Base-by-base conservation (phyloP, 2,888 invertebrate genomes). In the Andrena camellia region DNA sequence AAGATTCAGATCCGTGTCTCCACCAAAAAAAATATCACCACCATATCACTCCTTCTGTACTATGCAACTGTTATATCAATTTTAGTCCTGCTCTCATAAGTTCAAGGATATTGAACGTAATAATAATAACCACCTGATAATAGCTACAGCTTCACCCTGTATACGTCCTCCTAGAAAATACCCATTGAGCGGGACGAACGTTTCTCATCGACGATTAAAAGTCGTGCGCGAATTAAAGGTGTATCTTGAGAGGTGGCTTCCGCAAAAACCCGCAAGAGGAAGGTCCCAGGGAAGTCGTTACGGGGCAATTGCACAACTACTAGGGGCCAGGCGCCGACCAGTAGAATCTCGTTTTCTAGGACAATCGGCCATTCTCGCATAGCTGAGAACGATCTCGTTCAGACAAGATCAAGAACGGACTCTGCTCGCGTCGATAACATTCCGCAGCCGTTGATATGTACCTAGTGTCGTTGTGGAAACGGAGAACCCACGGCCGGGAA, bases 351-450 rank as follows among this genome's bases (percentile, higher is more conserved):
- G 85, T 86, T 89, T 87, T 89, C 81, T 87, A 87, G 86, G 86
- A 86, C 87, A 88, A 87, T 87, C 87, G 77, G 42, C 66, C 83
- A 74, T 81, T 85, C 85, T 67, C 54, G 78, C 62, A 63, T 57
- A 72, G 42, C 68, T 35, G 64, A 70, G 76, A 78, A 69, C 84
- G 83, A 78, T 86, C 81, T 78, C 67, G 62, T 75, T 78, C 80
- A 70, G 81, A 83, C 88, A 89, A 86, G 88, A 90, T 89, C 90
- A 89, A 88, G 88, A 88, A 79, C 90, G 82, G 57, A 76, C 70
- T 69, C 72, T 69, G 67, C 50, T 57, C 81, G 69, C n/a, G 75
- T 81, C 85, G 86, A 86, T 86, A 87, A 84, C 83, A 84, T 88
- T 89, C 85, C 87, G 69, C 59, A 69, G 80, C 79, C 54, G 67